phyloP scores from a whole-genome alignment of 2,113 vertebrate genomes.

The Boleophthalmus pectinirostris region DNA sequence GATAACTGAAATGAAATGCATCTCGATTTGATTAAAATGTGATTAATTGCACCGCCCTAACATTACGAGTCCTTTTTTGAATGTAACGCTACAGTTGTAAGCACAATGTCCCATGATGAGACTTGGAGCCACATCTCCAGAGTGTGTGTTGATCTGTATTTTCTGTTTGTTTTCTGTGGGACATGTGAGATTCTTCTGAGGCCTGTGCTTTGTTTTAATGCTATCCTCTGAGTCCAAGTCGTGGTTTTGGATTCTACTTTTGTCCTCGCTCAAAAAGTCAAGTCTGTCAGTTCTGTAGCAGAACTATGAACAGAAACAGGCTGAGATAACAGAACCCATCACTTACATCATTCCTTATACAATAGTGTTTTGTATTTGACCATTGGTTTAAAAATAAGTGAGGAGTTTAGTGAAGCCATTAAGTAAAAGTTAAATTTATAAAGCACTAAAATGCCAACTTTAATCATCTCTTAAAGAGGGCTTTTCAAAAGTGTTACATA shows the following conservation, averaged over 20 bases:
- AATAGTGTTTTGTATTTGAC: not conserved
- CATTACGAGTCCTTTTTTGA: not conserved
- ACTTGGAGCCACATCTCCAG: slow-evolving; percentile 6
- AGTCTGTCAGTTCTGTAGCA: slow-evolving; percentile 12
- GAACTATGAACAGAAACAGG: not conserved
- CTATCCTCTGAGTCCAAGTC: slow-evolving; percentile 5
- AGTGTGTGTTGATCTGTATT: slow-evolving; percentile 9
- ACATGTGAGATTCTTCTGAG: slow-evolving; percentile 19
- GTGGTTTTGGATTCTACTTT: not conserved
- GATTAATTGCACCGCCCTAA: not conserved
- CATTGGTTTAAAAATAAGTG: not conserved
- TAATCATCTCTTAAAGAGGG: not conserved
- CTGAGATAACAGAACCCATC: not conserved
- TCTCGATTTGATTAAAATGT: not conserved
- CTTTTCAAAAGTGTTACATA: not conserved
- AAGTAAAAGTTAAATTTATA: not conserved
- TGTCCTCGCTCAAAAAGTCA: not conserved
- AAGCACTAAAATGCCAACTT: not conserved
- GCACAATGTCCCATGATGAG: not conserved
- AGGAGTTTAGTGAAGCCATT: not conserved
- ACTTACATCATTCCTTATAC: not conserved
- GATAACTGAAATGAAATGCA: not conserved
- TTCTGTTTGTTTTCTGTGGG: slow-evolving; percentile 21
- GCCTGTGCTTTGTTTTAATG: slow-evolving; percentile 21
- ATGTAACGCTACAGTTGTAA: not conserved